phyloP scores from a whole-genome alignment of 2,888 invertebrate genomes.

The Lasioglossum malachurum region DNA sequence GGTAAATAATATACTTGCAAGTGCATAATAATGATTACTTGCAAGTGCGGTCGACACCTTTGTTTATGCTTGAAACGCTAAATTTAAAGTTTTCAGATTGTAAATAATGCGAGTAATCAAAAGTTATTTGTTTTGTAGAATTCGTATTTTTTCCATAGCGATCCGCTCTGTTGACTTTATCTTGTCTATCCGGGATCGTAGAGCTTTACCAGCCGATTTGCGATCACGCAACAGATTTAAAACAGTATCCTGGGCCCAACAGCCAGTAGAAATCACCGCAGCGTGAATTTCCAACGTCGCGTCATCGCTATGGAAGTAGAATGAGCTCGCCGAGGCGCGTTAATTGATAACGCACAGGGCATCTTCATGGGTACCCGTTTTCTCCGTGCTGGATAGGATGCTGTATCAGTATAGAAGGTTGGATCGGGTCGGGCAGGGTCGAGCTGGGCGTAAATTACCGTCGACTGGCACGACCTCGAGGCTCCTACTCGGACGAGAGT shows the following conservation, averaged over 20 bases:
- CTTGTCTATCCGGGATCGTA: neutral
- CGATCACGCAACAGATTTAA: neutral
- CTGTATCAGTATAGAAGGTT: constrained; percentile 43
- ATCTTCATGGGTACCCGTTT: constrained; percentile 27
- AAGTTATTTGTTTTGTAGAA: too few species aligned
- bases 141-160: neutral
- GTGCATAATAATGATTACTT: too few species aligned
- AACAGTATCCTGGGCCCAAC: neutral
- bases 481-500: constrained; percentile 55
- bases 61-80: too few species aligned
- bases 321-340: constrained; percentile 5
- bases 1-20: too few species aligned
- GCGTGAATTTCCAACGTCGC: constrained; percentile 1
- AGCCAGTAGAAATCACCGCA: neutral
- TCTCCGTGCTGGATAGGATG: constrained; percentile 25
- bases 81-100: too few species aligned
- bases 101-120: too few species aligned
- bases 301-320: neutral
- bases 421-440: constrained; percentile 15
- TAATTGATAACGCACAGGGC: constrained; percentile 28
- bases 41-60: too few species aligned
- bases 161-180: neutral
- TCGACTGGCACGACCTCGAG: constrained; percentile 57
- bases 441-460: constrained; percentile 70
- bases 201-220: neutral